A percentile compares a stretch with the other conserved stretches of the same genome.
Conservation (phyloP, 1,140 invertebrate species). For the Drosophila elegans region DNA sequence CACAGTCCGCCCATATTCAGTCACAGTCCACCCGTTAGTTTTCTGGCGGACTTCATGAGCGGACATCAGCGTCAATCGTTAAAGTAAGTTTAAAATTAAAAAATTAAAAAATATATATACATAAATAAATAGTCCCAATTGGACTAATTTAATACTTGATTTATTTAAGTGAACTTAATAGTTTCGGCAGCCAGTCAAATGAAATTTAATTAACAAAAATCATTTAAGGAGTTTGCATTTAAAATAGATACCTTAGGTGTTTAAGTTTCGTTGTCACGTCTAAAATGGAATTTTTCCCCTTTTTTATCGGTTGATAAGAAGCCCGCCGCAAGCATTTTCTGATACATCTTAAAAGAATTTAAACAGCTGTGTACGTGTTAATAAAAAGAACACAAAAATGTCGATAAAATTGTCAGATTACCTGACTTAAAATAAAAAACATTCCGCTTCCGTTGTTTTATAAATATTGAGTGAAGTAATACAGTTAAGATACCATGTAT, state of each 20-base stretch:
- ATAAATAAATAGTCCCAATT: slow-evolving; percentile 39
- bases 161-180: slow-evolving; percentile 51
- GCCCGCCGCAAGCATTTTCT: slow-evolving; percentile 18
- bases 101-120: slow-evolving; percentile 4
- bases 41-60: slow-evolving; percentile 86
- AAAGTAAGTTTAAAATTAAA: slow-evolving; percentile 72
- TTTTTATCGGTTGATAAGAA: slow-evolving; percentile 60
- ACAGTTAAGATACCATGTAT: no score
- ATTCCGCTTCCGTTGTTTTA: slow-evolving; percentile 18
- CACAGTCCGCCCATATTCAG: slow-evolving; percentile 90
- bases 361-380: slow-evolving; percentile 51
- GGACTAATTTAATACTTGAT: slow-evolving; percentile 45
- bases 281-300: slow-evolving; percentile 28
- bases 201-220: slow-evolving; percentile 22
- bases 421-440: slow-evolving; percentile 4
- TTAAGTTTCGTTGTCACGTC: slow-evolving; percentile 17
- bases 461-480: slow-evolving; percentile 3
- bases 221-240: slow-evolving; percentile 11
- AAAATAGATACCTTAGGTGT: background rate
- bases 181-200: slow-evolving; percentile 37
- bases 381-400: slow-evolving; percentile 26
- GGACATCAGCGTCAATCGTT: slow-evolving; percentile 79
- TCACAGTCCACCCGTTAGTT: slow-evolving; percentile 88
- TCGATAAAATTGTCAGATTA: slow-evolving; percentile 37
- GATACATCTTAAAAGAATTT: slow-evolving; percentile 36